These are phyloP conservation scores for Exocentrus adspersus DNA, from an alignment of 2,888 invertebrate species.

Conservation along the genomic window DNA sequence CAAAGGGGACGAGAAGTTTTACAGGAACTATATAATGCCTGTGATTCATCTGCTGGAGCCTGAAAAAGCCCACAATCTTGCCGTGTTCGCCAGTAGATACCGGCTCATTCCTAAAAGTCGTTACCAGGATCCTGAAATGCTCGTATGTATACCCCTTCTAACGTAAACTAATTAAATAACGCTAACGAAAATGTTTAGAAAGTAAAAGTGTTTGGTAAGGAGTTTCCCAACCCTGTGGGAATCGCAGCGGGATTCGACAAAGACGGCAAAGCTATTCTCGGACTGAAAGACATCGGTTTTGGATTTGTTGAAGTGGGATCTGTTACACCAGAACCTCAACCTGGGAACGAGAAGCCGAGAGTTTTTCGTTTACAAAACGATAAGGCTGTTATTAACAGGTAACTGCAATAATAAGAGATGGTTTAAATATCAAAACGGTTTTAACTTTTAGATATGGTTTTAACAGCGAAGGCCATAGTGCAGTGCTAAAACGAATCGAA, in stretches of 20 bases:
- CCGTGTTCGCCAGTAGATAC: constrained; percentile 80
- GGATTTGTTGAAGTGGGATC: constrained; percentile 97
- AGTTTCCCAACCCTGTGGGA: constrained; percentile 91
- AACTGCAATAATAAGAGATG: not conserved
- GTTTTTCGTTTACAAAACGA: constrained; percentile 90
- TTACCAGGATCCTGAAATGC: constrained; percentile 70
- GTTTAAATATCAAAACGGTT: not conserved
- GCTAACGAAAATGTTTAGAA: constrained; percentile 72
- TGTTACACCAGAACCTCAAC: constrained; percentile 92
- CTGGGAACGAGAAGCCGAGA: constrained; percentile 92
- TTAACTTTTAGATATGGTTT: constrained; percentile 79
- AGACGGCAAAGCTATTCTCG: constrained; percentile 89
- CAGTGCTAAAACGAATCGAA: constrained; percentile 75
- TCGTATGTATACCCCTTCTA: constrained; percentile 72
- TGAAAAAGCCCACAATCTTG: constrained; percentile 85
- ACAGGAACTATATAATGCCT: constrained; percentile 78
- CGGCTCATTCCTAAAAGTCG: constrained; percentile 73
- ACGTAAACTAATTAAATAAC: no score
- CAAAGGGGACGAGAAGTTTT: constrained; percentile 82
- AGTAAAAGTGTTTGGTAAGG: constrained; percentile 75
- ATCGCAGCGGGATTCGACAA: constrained; percentile 99
- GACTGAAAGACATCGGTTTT: constrained; percentile 87
- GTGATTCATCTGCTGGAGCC: constrained; percentile 76
- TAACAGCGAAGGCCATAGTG: constrained; percentile 92
- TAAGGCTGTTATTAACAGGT: constrained; percentile 89